Base-by-base conservation (phyloP, 2,113 vertebrate species). In the Chaetodon auriga region DNA sequence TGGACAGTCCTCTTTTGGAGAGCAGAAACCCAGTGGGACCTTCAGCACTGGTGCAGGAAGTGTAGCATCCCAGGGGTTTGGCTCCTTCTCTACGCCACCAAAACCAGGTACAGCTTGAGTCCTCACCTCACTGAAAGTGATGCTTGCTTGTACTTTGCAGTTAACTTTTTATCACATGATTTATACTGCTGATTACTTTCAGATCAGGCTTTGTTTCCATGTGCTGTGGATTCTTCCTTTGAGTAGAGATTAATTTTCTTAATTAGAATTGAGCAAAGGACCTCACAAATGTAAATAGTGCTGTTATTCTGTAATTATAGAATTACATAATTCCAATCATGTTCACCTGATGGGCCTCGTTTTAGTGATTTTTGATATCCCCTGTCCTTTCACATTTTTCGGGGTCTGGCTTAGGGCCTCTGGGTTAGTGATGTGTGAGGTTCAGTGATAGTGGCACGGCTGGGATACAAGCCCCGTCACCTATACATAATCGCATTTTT, bases 11-110 rank as follows among this genome's bases (percentile, higher is more conserved):
- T 89, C 97, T 2, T 99, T 99, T 2, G 97, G 96, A 7, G 98
- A 99, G 2, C 97, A 98, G 95, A 99, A 99, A 65, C 81, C 96
- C 0, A 53, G 95, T 0, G 98, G 97, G 60, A 98, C 98, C 0
- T 99, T 99, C 94, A 99, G 93, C 82, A 95, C 97, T 0, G 96
- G 97, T 30, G 95, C 90, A 7, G 97, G 97, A 5, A 98, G 96
- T 0, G 98, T 99, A 14, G 97, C 98, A 0, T 91, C 97, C 3
- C 98, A 99, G 87, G 98, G 98, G 68, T 99, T 99, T 2, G 98
- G 98, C 1, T 96, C 95, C n/a, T 99, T 98, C 85, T 88, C 96
- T 65, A 92, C 93, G 46, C 96, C 97, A 0, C 87, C 93, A 78
- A 99, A 99, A 96, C 77, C 96, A 96, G 96, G 98, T 99, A 91